Conservation (phyloP, 2,113 vertebrate species). For the Salvelinus sp. region DNA sequence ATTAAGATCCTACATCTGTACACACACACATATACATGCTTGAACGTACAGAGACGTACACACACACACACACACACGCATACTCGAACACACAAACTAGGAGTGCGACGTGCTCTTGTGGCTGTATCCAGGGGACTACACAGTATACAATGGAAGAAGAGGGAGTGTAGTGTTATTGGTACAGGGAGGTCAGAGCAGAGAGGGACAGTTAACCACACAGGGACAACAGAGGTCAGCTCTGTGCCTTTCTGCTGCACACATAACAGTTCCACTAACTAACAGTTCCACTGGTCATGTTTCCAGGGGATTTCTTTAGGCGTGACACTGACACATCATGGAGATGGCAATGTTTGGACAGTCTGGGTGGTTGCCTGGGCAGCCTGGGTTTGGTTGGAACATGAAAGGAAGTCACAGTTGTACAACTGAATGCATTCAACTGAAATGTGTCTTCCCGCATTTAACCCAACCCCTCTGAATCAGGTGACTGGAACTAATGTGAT, state of each 20-base stretch:
- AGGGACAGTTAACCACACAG: background rate
- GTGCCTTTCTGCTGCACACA: slow-evolving; percentile 22
- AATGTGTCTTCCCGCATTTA: too few relatives aligned
- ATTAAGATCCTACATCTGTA: too few relatives aligned
- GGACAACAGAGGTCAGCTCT: slow-evolving; percentile 6
- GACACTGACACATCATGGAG: slow-evolving; percentile 16
- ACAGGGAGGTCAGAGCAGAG: slow-evolving; percentile 1
- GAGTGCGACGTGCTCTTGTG: slow-evolving; percentile 41
- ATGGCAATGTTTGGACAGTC: slow-evolving; percentile 44
- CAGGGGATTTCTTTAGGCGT: slow-evolving; percentile 23
- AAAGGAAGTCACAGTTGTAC: background rate
- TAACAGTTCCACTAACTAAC: slow-evolving; percentile 14
- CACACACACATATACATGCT: too few relatives aligned
- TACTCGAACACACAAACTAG: background rate
- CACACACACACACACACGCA: background rate
- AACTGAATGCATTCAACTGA: too few relatives aligned
- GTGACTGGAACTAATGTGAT: slow-evolving; percentile 21
- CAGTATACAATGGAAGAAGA: slow-evolving; percentile 22
- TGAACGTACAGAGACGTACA: too few relatives aligned
- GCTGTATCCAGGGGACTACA: slow-evolving; percentile 14
- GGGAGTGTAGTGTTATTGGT: slow-evolving; percentile 44
- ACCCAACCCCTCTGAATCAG: too few relatives aligned
- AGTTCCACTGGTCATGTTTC: slow-evolving; percentile 17
- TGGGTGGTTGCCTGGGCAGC: slow-evolving; percentile 16
- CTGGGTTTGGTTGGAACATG: too few relatives aligned